Percentiles rank a stretch among this genome's conserved stretches.
Evolutionary conservation across 1,140 invertebrate species (phyloP).

Genomic region (Latrodectus geometricus): DNA sequence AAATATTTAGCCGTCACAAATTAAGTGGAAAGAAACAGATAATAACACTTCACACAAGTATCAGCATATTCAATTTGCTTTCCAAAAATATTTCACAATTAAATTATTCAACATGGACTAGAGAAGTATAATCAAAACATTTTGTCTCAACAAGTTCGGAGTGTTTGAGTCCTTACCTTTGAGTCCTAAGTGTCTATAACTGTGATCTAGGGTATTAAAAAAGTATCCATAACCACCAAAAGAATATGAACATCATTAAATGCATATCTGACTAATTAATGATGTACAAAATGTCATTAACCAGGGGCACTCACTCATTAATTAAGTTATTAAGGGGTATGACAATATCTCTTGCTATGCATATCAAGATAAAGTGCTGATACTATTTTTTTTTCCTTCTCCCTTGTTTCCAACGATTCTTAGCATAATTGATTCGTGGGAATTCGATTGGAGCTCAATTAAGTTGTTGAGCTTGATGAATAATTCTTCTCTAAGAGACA

Average conservation of each 20-base stretch:
- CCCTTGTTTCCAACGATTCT: background rate
- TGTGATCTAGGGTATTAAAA: too few species aligned
- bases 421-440: background rate
- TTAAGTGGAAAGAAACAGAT: too few species aligned
- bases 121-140: too few species aligned
- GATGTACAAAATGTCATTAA: background rate
- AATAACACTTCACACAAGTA: too few species aligned
- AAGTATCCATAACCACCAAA: too few species aligned
- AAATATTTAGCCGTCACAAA: too few species aligned
- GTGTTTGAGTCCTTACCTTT: too few species aligned
- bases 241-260: background rate
- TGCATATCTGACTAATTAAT: constrained; percentile 1
- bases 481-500: background rate
- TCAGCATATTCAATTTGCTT: too few species aligned
- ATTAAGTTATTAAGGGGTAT: background rate
- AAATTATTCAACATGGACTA: too few species aligned
- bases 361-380: background rate
- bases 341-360: background rate
- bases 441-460: background rate
- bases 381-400: background rate
- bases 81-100: too few species aligned
- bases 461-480: background rate
- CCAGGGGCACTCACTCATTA: background rate
- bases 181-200: too few species aligned
- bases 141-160: too few species aligned